These are phyloP conservation scores for Pogonognathellus flavescens DNA, from an alignment of 1,140 invertebrate species.

Conservation along the genomic window DNA sequence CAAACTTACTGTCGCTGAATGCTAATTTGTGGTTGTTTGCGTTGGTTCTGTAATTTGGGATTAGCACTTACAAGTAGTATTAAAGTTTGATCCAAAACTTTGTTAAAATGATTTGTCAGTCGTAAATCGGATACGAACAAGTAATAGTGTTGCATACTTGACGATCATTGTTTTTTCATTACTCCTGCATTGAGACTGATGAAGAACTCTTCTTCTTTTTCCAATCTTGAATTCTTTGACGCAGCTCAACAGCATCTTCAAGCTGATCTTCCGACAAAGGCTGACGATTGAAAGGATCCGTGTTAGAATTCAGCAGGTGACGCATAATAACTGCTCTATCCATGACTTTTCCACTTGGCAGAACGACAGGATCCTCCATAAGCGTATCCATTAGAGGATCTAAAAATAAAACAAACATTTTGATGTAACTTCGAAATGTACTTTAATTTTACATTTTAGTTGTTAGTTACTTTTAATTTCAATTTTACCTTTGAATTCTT, in stretches of 20 bases:
- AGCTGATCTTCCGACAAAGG: conserved; percentile 91
- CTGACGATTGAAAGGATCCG: conserved; percentile 97
- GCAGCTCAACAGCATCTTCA: conserved; percentile 79
- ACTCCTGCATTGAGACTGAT: conserved; percentile 29
- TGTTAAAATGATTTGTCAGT: conserved; percentile 37
- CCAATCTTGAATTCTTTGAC: conserved; percentile 84
- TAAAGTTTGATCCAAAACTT: conserved; percentile 21
- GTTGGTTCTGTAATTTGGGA: conserved; percentile 18
- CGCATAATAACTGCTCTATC: conserved; percentile 93
- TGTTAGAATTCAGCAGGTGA: conserved; percentile 94
- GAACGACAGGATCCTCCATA: conserved; percentile 94
- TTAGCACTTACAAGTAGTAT: conserved; percentile 5
- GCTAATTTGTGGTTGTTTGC: conserved; percentile 20
- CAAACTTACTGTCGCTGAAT: too few relatives aligned
- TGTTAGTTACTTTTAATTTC: neutral
- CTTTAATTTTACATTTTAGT: neutral
- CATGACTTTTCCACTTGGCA: conserved; percentile 96
- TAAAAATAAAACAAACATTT: conserved; percentile 67
- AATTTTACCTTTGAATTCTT: conserved; percentile 86
- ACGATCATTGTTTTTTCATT: neutral
- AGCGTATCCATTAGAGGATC: conserved; percentile 98
- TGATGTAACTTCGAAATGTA: neutral
- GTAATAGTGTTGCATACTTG: neutral
- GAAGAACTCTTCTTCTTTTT: conserved; percentile 75
- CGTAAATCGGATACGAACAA: neutral